Base-by-base conservation (phyloP, 2,113 vertebrate genomes). In the Gnathonemus echidnorhynchus region DNA sequence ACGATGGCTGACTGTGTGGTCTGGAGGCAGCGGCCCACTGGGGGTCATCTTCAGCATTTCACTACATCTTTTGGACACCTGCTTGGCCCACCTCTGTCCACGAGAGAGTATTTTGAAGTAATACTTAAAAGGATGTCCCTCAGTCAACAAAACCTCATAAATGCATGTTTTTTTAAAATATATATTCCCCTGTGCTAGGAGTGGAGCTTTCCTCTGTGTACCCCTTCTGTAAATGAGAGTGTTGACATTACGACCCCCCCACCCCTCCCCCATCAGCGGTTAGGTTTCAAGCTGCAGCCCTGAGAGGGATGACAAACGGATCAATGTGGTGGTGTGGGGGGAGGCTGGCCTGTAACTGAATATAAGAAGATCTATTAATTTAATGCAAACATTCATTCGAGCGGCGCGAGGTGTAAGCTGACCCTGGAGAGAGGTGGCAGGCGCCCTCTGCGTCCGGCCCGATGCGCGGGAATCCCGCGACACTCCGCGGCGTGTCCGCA, bases 331-430 rank as follows among this genome's bases (percentile, higher is more conserved):
- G 45, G 46, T 42, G 74, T 80, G 39, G 31, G 39, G 19, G 19
- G 17, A 19, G 45, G 48, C 3, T 46, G 15, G 89, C 58, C 62
- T 87, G 89, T 77, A 86, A 87, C 56, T 10, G 27, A 87, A 87
- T 87, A 86, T 87, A 52, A 90, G 86, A 88, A 88, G 58, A 48
- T 77, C 85, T 88, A 90, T 90, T 90, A 88, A 90, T 90, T 87
- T 87, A 52, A 90, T 74, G 48, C 31, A 52, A 80, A 53, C 62
- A 13, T 87, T 87, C 19, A 8, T 52, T 74, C 21, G 15, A 17
- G 19, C 84, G 27, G 17, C 31, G 8, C 27, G 31, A 48, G 53
- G 62, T 88, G 89, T 50, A 90, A 90, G 46, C 4, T 17, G 86
- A 90, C 46, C 52, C 86, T 6, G 15, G 24, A 39, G 46, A n/a